Conservation (phyloP, 1,140 invertebrate species). For the Drosophila repletoides region DNA sequence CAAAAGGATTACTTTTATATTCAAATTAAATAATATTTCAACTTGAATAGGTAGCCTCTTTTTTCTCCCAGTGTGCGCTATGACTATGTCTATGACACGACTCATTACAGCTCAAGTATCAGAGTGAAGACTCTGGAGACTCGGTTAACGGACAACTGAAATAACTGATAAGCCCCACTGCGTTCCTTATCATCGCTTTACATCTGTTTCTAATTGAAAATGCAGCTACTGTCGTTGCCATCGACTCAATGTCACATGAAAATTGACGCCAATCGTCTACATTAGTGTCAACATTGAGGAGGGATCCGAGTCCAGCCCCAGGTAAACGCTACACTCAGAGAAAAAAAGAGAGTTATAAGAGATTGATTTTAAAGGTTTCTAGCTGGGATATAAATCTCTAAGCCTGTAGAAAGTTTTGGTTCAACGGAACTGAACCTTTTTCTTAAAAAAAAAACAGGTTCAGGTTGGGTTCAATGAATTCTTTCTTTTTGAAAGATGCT, state of each 20-base stretch:
- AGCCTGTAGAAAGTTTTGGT: too few relatives aligned
- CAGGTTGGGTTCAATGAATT: too few relatives aligned
- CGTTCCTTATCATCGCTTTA: constrained; percentile 64
- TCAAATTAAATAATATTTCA: too few relatives aligned
- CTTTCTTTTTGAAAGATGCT: too few relatives aligned
- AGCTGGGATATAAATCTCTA: too few relatives aligned
- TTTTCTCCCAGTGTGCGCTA: too few relatives aligned
- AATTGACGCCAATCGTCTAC: constrained; percentile 78
- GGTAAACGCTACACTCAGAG: constrained; percentile 28
- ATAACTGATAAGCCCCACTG: constrained; percentile 27
- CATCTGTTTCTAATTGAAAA: constrained; percentile 82
- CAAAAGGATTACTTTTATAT: too few relatives aligned
- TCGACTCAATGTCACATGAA: constrained; percentile 59
- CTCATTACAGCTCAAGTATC: constrained; percentile 79
- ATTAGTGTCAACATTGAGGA: constrained; percentile 74
- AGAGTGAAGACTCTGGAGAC: constrained; percentile 8
- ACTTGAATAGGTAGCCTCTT: too few relatives aligned
- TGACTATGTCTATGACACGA: constrained; percentile 50
- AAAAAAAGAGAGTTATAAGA: too few relatives aligned
- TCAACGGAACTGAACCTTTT: too few relatives aligned
- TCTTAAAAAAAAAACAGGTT: too few relatives aligned
- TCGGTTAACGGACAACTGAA: constrained; percentile 26
- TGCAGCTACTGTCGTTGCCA: constrained; percentile 74
- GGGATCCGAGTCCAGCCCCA: constrained; percentile 51
- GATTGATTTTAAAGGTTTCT: too few relatives aligned